Evolutionary conservation across 2,797 vertebrate species (phyloP).

Genomic region (Crenuchus spilurus): DNA sequence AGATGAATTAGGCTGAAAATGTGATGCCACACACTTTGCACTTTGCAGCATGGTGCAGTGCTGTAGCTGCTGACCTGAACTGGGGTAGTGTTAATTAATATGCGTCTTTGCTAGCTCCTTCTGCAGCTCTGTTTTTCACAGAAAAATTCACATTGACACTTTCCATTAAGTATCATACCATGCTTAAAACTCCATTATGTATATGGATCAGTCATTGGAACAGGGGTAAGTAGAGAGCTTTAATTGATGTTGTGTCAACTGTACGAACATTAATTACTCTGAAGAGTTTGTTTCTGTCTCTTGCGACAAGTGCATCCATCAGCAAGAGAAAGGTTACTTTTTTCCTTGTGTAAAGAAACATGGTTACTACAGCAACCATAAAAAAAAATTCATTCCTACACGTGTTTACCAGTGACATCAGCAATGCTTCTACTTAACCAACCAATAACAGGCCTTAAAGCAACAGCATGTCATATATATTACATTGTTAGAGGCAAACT

Average conservation of each 20-base stretch:
- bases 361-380: constrained; percentile 43
- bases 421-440: constrained; percentile 21
- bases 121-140: not conserved
- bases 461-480: constrained; percentile 12
- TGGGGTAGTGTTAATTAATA: constrained; percentile 1
- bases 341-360: constrained; percentile 23
- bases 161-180: constrained; percentile 13
- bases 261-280: constrained; percentile 43
- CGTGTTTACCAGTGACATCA: constrained; percentile 34
- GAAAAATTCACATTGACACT: constrained; percentile 4
- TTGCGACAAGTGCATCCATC: constrained; percentile 44
- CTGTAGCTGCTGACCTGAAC: not conserved
- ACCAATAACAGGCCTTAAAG: constrained; percentile 36
- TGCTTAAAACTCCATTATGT: constrained; percentile 18
- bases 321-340: constrained; percentile 14
- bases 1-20: not conserved
- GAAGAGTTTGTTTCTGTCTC: constrained; percentile 33
- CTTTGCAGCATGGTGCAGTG: not conserved
- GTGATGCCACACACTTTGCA: not conserved
- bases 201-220: constrained; percentile 33
- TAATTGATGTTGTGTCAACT: constrained; percentile 41
- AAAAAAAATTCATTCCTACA: constrained; percentile 39
- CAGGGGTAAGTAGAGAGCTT: constrained; percentile 5
- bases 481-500: constrained; percentile 28
- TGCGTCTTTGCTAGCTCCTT: not conserved